A percentile compares a stretch with the other conserved stretches of the same genome.
phyloP scores from a whole-genome alignment of 2,797 vertebrate species.

The Etheostoma nigrum region DNA sequence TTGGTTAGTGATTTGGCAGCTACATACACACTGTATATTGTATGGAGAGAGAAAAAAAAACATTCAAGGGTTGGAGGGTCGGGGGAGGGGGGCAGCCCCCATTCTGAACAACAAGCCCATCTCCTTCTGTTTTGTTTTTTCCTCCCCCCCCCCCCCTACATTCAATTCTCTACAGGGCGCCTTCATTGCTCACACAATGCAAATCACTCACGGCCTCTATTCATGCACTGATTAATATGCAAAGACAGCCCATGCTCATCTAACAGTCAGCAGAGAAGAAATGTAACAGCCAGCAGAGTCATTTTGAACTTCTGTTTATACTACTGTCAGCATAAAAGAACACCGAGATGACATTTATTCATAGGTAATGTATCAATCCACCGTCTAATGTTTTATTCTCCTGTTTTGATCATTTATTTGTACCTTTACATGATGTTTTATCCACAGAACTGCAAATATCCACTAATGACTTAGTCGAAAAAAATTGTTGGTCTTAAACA shows the following conservation, averaged over 20 bases:
- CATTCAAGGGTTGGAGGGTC: conserved; percentile 43
- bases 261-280: conserved; percentile 73
- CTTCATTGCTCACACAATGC: conserved; percentile 89
- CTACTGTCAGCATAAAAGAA: conserved; percentile 17
- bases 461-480: background rate
- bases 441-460: conserved; percentile 9
- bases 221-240: conserved; percentile 95
- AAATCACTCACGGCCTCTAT: conserved; percentile 89
- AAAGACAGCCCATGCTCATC: conserved; percentile 86
- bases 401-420: background rate
- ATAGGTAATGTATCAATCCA: conserved; percentile 34
- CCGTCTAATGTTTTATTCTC: conserved; percentile 1
- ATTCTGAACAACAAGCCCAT: conserved; percentile 87
- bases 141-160: conserved; percentile 43
- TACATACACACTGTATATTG: background rate
- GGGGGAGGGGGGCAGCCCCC: conserved; percentile 55
- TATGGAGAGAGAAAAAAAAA: conserved; percentile 78
- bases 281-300: conserved; percentile 57
- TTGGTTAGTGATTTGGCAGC: background rate
- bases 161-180: conserved; percentile 85
- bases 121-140: conserved; percentile 31
- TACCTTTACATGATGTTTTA: background rate
- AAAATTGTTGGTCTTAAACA: no score
- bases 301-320: conserved; percentile 46
- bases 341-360: conserved; percentile 28